Evolutionary conservation across 2,888 invertebrate species (phyloP).

Genomic region (Drosophila mimetica): DNA sequence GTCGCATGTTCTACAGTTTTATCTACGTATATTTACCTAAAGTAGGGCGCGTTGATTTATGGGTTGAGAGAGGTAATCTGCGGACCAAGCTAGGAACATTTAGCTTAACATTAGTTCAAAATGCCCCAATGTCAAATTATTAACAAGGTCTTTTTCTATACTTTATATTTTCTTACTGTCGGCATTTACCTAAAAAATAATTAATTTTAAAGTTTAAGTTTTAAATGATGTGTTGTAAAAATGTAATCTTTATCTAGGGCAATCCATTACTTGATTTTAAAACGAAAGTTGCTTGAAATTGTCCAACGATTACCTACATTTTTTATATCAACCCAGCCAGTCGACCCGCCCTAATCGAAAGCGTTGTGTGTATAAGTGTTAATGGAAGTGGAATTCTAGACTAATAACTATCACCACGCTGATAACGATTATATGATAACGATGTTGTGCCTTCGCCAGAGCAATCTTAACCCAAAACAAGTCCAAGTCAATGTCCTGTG

Average conservation of each 20-base stretch:
- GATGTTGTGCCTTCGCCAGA: constrained; percentile 47
- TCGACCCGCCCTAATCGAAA: constrained; percentile 20
- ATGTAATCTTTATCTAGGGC: background rate
- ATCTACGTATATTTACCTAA: constrained; percentile 35
- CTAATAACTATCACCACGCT: constrained; percentile 39
- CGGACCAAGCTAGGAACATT: constrained; percentile 13
- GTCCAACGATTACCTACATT: constrained; percentile 6
- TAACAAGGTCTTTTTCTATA: background rate
- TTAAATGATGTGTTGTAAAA: background rate
- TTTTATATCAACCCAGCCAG: constrained; percentile 3
- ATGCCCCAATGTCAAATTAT: background rate
- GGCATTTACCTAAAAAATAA: constrained; percentile 24
- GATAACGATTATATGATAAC: constrained; percentile 40
- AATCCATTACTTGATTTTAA: background rate
- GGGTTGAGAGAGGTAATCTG: constrained; percentile 10
- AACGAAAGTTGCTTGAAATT: background rate
- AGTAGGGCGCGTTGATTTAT: constrained; percentile 29
- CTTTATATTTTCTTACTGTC: constrained; percentile 12
- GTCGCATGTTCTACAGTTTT: constrained; percentile 60
- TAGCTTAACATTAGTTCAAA: constrained; percentile 6
- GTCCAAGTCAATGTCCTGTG: constrained; percentile 43
- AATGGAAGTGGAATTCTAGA: constrained; percentile 46
- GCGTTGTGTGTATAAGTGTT: constrained; percentile 62
- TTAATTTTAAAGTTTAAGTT: constrained; percentile 7
- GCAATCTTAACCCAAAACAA: constrained; percentile 50